These are phyloP conservation scores for Micoletzkya japonica DNA, from an alignment of 2,888 invertebrate genomes.

Conservation along the genomic window DNA sequence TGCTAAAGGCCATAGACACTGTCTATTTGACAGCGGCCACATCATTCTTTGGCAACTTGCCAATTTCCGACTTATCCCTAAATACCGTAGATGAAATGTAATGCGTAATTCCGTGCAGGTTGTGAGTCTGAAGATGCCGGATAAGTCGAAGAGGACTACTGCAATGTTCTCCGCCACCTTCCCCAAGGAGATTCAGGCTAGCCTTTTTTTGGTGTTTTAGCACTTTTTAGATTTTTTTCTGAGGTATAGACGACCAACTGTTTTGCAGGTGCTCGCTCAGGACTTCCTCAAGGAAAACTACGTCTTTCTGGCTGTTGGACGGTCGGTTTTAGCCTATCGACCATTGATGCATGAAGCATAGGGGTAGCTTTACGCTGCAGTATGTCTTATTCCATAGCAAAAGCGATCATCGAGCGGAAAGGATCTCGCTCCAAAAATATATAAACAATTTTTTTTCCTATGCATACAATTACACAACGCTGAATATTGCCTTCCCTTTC, in stretches of 20 bases:
- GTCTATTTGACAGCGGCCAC: too few relatives aligned
- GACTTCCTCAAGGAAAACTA: constrained; percentile 95
- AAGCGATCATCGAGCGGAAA: background rate
- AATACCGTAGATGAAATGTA: background rate
- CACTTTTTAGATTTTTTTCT: background rate
- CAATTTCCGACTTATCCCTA: too few relatives aligned
- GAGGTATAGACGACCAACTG: background rate
- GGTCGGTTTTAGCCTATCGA: background rate
- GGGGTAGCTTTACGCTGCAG: background rate
- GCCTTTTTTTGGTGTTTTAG: background rate
- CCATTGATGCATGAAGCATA: background rate
- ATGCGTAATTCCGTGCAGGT: constrained; percentile 32
- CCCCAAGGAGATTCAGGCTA: constrained; percentile 91
- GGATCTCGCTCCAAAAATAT: too few relatives aligned
- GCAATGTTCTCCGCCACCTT: constrained; percentile 99
- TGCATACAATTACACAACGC: too few relatives aligned
- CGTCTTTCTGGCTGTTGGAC: constrained; percentile 97
- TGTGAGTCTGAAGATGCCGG: constrained; percentile 77
- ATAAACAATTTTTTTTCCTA: too few relatives aligned
- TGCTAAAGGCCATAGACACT: too few relatives aligned
- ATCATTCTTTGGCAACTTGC: too few relatives aligned
- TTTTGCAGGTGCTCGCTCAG: constrained; percentile 80
- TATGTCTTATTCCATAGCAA: background rate
- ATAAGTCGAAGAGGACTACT: constrained; percentile 90
- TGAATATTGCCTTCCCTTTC: background rate